Conservation (phyloP, 2,888 invertebrate genomes). For the Pecten maximus region DNA sequence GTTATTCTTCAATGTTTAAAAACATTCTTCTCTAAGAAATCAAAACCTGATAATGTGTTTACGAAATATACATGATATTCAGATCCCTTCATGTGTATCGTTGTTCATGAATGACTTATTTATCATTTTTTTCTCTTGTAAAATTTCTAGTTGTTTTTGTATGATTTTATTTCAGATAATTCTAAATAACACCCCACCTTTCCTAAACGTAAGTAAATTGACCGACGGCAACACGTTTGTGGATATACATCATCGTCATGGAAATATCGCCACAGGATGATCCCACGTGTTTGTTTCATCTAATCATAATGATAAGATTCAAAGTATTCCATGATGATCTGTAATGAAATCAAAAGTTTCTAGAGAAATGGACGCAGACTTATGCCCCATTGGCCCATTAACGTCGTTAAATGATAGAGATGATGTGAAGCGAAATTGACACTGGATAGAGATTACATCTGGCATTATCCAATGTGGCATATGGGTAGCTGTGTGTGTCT, state of each 20-base stretch:
- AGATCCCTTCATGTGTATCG: too few relatives aligned
- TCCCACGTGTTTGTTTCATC: conserved; percentile 9
- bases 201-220: not conserved
- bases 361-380: not conserved
- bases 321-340: not conserved
- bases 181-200: not conserved
- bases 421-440: conserved; percentile 30
- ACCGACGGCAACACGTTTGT: not conserved
- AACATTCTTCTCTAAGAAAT: too few relatives aligned
- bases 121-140: too few relatives aligned
- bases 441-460: not conserved
- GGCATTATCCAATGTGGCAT: conserved; percentile 33
- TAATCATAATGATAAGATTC: conserved; percentile 23
- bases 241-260: not conserved
- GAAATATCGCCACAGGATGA: not conserved
- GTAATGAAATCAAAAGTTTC: conserved; percentile 29
- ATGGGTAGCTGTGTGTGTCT: conserved; percentile 6
- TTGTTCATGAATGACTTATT: too few relatives aligned
- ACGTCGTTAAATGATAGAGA: conserved; percentile 2
- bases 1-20: too few relatives aligned
- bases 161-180: not conserved
- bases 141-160: not conserved
- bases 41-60: too few relatives aligned
- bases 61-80: too few relatives aligned
- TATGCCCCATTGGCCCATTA: not conserved